Conservation (phyloP, 2,888 invertebrate species). For the Cosmia pyralina region DNA sequence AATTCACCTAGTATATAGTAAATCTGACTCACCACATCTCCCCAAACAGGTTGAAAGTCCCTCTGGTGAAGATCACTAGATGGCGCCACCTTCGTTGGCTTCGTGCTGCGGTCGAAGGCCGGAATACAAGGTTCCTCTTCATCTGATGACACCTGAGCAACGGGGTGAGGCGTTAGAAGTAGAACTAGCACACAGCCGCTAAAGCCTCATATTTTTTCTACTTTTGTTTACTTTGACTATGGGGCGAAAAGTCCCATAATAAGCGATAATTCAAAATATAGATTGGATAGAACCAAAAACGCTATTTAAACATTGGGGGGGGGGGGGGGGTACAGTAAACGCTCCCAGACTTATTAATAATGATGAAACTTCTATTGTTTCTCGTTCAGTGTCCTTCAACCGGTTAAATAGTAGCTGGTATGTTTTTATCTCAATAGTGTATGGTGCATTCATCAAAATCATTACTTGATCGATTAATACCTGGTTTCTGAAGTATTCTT, state of each 20-base stretch:
- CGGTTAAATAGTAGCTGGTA: too few species aligned
- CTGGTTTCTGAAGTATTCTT: too few species aligned
- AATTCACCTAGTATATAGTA: background rate
- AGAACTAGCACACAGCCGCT: background rate
- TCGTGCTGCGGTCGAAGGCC: slow-evolving; percentile 91
- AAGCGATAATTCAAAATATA: background rate
- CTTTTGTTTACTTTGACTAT: background rate
- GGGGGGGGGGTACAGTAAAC: too few species aligned
- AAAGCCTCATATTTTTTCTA: background rate
- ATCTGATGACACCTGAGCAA: slow-evolving; percentile 77
- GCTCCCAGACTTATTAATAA: too few species aligned
- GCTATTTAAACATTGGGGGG: too few species aligned
- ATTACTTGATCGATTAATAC: too few species aligned
- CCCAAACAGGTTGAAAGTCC: slow-evolving; percentile 91
- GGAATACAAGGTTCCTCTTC: slow-evolving; percentile 85
- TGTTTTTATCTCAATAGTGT: too few species aligned
- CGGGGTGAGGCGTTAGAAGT: slow-evolving; percentile 20
- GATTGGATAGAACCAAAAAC: background rate
- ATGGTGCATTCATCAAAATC: too few species aligned
- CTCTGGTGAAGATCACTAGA: slow-evolving; percentile 80
- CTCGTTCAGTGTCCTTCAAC: too few species aligned
- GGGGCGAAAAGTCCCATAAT: background rate
- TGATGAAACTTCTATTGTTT: too few species aligned
- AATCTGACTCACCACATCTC: slow-evolving; percentile 87
- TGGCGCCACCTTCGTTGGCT: slow-evolving; percentile 85